These are phyloP conservation scores for Orchesella flavescens DNA, from an alignment of 2,888 invertebrate species.

Conservation along the genomic window DNA sequence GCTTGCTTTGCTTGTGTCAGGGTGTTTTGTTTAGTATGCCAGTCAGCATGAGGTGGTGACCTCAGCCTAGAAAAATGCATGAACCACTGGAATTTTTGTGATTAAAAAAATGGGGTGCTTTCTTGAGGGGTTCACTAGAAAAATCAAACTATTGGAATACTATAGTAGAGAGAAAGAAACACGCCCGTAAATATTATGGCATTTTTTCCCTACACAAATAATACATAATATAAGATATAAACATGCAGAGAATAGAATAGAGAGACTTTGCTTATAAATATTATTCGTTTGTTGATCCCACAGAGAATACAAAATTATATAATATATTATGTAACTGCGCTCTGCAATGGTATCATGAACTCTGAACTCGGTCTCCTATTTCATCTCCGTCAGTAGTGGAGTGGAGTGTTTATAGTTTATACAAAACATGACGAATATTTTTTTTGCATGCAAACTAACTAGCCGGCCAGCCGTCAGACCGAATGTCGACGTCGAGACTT, in stretches of 20 bases:
- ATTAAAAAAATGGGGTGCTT: constrained; percentile 61
- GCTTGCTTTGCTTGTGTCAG: constrained; percentile 2
- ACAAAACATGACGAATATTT: constrained; percentile 1
- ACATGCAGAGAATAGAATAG: constrained; percentile 25
- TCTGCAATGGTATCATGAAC: too few relatives aligned
- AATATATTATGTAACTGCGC: too few relatives aligned
- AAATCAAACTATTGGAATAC: background rate
- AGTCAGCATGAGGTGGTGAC: constrained; percentile 54
- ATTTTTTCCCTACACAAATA: constrained; percentile 22
- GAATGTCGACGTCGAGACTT: constrained; percentile 36
- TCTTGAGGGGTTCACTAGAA: constrained; percentile 39
- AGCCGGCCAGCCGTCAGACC: constrained; percentile 18
- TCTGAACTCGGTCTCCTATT: too few relatives aligned
- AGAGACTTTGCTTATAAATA: constrained; percentile 42
- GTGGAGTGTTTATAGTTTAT: too few relatives aligned
- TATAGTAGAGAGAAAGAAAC: background rate
- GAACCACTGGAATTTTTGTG: constrained; percentile 68
- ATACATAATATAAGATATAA: constrained; percentile 1
- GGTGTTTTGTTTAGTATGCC: constrained; percentile 39
- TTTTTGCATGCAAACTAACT: constrained; percentile 20
- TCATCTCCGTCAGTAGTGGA: too few relatives aligned
- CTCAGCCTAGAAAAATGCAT: constrained; percentile 68
- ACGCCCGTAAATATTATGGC: constrained; percentile 62
- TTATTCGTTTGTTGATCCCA: constrained; percentile 64
- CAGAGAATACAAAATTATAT: constrained; percentile 6